Evolutionary conservation across 1,140 invertebrate species (phyloP).

Genomic region (Drosophila arawakana): DNA sequence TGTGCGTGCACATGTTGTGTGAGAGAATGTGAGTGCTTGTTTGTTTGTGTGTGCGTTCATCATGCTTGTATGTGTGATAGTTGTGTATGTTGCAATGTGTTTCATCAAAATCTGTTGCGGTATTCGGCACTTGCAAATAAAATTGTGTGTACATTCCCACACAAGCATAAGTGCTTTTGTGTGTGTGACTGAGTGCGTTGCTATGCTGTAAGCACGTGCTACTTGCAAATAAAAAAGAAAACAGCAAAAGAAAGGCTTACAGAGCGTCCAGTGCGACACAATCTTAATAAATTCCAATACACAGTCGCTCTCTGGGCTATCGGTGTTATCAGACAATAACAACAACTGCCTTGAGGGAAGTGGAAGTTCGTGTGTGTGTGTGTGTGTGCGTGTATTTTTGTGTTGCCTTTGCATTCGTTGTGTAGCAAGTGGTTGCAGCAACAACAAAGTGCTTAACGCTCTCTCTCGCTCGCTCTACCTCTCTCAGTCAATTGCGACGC

Average conservation of each 20-base stretch:
- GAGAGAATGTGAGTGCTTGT: slow-evolving; percentile 20
- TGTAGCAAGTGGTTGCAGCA: slow-evolving; percentile 55
- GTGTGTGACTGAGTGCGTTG: not conserved
- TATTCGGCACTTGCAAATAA: slow-evolving; percentile 34
- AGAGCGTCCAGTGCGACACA: not conserved
- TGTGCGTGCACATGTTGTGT: slow-evolving; percentile 29
- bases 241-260: not conserved
- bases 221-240: slow-evolving; percentile 32
- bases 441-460: slow-evolving; percentile 22
- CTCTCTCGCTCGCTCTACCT: slow-evolving; percentile 9
- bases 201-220: slow-evolving; percentile 36
- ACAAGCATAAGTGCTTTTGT: not conserved
- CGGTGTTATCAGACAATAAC: slow-evolving; percentile 47
- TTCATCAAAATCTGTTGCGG: slow-evolving; percentile 41
- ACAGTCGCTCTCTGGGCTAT: slow-evolving; percentile 16
- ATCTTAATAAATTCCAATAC: slow-evolving; percentile 38
- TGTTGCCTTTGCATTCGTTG: slow-evolving; percentile 20
- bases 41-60: slow-evolving; percentile 20
- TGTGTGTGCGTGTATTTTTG: slow-evolving; percentile 8
- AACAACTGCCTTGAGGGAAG: slow-evolving; percentile 31
- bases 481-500: not conserved
- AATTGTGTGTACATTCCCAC: slow-evolving; percentile 7
- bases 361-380: slow-evolving; percentile 23
- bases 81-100: slow-evolving; percentile 50
- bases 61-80: slow-evolving; percentile 6